A percentile compares a stretch with the other conserved stretches of the same genome.
Evolutionary conservation across 2,113 vertebrate genomes (phyloP).

Genomic region (Nyctereutes procyonoides): DNA sequence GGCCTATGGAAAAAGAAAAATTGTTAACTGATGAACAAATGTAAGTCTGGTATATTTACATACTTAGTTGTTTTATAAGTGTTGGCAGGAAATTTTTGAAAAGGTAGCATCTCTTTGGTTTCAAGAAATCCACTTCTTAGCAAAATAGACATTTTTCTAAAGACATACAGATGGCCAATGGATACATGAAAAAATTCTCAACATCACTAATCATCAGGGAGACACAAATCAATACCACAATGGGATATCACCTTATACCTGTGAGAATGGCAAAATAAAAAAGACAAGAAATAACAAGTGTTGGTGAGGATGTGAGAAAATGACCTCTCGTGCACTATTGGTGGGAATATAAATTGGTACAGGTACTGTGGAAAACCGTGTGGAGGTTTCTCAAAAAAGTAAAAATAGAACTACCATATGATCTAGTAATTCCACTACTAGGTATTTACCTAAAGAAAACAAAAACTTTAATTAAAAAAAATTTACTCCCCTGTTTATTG

Average conservation of each 20-base stretch:
- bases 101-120: background rate
- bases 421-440: background rate
- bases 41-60: background rate
- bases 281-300: background rate
- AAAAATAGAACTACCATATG: background rate
- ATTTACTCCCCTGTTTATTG: background rate
- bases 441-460: background rate
- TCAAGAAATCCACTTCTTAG: background rate
- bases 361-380: background rate
- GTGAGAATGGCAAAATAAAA: background rate
- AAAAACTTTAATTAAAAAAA: background rate
- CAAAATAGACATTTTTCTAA: background rate
- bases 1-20: background rate
- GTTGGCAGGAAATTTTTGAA: background rate
- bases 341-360: background rate
- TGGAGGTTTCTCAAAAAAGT: background rate
- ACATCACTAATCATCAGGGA: background rate
- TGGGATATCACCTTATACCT: background rate
- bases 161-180: background rate
- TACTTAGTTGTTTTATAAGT: constrained; percentile 1
- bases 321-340: background rate
- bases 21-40: background rate
- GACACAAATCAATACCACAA: background rate
- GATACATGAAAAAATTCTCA: background rate
- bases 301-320: background rate